Conservation (phyloP, 2,888 invertebrate species). For the Tryphoninae sp. region DNA sequence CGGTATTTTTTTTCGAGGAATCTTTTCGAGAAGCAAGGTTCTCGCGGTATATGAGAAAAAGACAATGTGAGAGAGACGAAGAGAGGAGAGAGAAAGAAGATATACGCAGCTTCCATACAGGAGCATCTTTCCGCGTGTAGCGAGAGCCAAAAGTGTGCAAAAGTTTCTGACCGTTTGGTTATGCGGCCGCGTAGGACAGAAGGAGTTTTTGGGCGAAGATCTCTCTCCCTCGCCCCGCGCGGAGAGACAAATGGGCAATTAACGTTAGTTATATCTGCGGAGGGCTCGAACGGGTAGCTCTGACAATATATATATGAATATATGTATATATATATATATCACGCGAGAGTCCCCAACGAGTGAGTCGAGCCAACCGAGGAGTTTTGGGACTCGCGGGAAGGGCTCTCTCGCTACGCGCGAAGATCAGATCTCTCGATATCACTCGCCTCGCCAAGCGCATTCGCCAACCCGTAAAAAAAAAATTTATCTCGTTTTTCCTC, state of each 20-base stretch:
- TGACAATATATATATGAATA: constrained; percentile 1
- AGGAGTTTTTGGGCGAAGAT: constrained; percentile 56
- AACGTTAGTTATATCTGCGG: constrained; percentile 63
- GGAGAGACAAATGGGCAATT: constrained; percentile 65
- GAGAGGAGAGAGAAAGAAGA: constrained; percentile 14
- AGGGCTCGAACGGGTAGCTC: constrained; percentile 49
- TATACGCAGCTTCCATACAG: constrained; percentile 16
- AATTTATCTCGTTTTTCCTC: constrained; percentile 33
- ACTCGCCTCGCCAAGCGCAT: constrained; percentile 20
- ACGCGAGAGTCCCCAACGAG: constrained; percentile 16
- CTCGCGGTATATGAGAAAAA: background rate
- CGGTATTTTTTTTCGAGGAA: constrained; percentile 57
- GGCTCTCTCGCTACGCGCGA: constrained; percentile 41
- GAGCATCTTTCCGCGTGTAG: constrained; percentile 14
- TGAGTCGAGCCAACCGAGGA: constrained; percentile 33
- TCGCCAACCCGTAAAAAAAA: constrained; percentile 29
- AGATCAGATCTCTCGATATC: constrained; percentile 61
- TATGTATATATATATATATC: background rate
- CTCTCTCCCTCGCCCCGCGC: constrained; percentile 42
- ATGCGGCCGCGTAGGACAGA: constrained; percentile 61
- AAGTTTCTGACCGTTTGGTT: constrained; percentile 51
- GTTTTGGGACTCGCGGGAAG: constrained; percentile 14
- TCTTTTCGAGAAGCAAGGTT: constrained; percentile 38
- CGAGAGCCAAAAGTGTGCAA: constrained; percentile 33
- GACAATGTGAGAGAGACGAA: constrained; percentile 8